phyloP scores from a whole-genome alignment of 1,140 invertebrate species.

The Papilio xuthus region DNA sequence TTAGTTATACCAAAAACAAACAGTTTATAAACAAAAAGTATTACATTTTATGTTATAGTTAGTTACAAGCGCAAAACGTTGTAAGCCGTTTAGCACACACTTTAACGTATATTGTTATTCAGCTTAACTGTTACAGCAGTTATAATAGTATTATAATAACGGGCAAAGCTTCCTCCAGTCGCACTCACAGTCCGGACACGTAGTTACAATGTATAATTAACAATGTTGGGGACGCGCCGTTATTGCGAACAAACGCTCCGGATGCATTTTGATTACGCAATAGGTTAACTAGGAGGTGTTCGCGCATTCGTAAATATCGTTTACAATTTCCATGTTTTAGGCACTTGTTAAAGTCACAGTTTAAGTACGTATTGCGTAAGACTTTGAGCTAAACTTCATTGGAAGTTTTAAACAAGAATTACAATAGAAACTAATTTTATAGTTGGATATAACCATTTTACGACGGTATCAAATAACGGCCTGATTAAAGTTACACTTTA shows the following conservation, averaged over 20 bases:
- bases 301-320: neutral
- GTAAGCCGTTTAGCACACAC: slow-evolving; percentile 1
- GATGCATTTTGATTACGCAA: slow-evolving; percentile 22
- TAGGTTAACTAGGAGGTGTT: slow-evolving; percentile 7
- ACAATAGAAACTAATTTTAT: too few species aligned
- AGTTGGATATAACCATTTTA: too few species aligned
- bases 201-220: slow-evolving; percentile 23
- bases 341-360: too few species aligned
- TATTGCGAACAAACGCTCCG: neutral
- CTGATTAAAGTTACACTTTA: too few species aligned
- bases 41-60: neutral
- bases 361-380: too few species aligned
- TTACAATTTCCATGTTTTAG: neutral
- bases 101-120: neutral
- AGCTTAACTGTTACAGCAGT: slow-evolving; percentile 26
- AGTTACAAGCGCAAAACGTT: neutral
- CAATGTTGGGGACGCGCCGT: slow-evolving; percentile 11
- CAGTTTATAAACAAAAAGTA: too few species aligned
- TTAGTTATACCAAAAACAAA: too few species aligned
- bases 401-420: too few species aligned
- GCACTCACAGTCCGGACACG: slow-evolving; percentile 8
- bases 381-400: too few species aligned
- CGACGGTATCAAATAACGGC: too few species aligned
- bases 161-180: neutral
- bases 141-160: slow-evolving; percentile 6